A percentile compares a stretch with the other conserved stretches of the same genome.
Conservation (phyloP, 2,113 vertebrate species). For the Odocoileus hemionus region DNA sequence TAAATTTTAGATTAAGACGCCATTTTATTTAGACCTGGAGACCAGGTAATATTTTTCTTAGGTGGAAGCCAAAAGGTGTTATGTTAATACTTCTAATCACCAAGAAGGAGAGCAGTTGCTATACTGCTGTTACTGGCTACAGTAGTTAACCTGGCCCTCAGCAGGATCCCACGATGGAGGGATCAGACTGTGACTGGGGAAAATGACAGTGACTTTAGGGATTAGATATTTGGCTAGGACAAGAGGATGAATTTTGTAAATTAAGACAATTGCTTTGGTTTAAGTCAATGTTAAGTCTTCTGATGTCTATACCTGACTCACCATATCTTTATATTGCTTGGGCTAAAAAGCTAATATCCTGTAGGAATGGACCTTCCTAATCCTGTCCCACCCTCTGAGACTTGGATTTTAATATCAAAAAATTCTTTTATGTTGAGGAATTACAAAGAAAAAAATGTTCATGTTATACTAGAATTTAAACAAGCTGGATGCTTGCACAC, state of each 20-base stretch:
- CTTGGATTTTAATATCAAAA: constrained; percentile 13
- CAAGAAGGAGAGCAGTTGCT: not conserved
- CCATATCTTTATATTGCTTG: not conserved
- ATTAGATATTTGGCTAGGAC: not conserved
- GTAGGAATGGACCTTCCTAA: not conserved
- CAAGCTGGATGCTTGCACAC: not conserved
- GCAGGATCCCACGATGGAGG: not conserved
- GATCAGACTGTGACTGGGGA: not conserved
- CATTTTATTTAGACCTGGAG: not conserved
- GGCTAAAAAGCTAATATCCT: not conserved
- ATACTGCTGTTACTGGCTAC: not conserved
- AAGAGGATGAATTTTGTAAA: not conserved
- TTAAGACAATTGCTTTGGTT: constrained; percentile 22
- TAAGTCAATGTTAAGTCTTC: constrained; percentile 12
- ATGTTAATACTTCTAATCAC: not conserved
- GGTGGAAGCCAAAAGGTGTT: not conserved
- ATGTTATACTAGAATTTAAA: not conserved
- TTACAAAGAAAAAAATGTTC: not conserved
- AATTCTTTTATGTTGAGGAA: not conserved
- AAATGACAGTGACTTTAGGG: not conserved
- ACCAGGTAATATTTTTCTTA: not conserved
- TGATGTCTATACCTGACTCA: not conserved
- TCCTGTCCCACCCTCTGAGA: not conserved
- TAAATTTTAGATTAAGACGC: not conserved
- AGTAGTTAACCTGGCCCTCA: not conserved